A percentile compares a stretch with the other conserved stretches of the same genome.
Evolutionary conservation across 2,888 invertebrate genomes (phyloP).

Genomic region (Acanthococcus lagerstroemiae): DNA sequence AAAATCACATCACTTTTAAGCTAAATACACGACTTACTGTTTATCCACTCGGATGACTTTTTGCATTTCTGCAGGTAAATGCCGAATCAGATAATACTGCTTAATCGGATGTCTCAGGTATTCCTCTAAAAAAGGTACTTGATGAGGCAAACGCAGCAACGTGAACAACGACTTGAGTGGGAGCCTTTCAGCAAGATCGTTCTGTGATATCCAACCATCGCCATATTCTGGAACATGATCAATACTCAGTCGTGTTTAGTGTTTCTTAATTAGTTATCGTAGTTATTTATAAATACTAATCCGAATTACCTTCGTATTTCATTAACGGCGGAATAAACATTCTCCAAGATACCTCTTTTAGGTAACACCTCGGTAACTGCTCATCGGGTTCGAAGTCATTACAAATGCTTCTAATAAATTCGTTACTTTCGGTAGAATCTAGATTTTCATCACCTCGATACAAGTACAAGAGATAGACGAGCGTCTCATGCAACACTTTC

Average conservation of each 20-base stretch:
- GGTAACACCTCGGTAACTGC: slow-evolving; percentile 46
- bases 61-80: slow-evolving; percentile 31
- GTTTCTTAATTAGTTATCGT: too few species aligned
- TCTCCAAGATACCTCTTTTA: slow-evolving; percentile 53
- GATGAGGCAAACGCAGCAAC: slow-evolving; percentile 50
- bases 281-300: too few species aligned
- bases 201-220: slow-evolving; percentile 57
- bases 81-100: slow-evolving; percentile 31
- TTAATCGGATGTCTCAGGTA: slow-evolving; percentile 31
- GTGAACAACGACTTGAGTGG: slow-evolving; percentile 62
- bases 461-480: slow-evolving; percentile 59
- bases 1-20: too few species aligned
- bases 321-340: slow-evolving; percentile 62
- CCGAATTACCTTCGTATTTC: slow-evolving; percentile 44
- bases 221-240: slow-evolving; percentile 48
- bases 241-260: too few species aligned
- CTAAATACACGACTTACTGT: slow-evolving; percentile 15
- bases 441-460: slow-evolving; percentile 42
- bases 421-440: slow-evolving; percentile 35
- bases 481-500: slow-evolving; percentile 54
- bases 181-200: slow-evolving; percentile 57
- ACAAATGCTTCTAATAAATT: slow-evolving; percentile 22
- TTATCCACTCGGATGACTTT: slow-evolving; percentile 30
- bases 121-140: slow-evolving; percentile 43
- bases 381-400: slow-evolving; percentile 41